A percentile compares a stretch with the other conserved stretches of the same genome.
Evolutionary conservation across 1,140 invertebrate species (phyloP).

Genomic region (Scaptodrosophila lebanonensis): DNA sequence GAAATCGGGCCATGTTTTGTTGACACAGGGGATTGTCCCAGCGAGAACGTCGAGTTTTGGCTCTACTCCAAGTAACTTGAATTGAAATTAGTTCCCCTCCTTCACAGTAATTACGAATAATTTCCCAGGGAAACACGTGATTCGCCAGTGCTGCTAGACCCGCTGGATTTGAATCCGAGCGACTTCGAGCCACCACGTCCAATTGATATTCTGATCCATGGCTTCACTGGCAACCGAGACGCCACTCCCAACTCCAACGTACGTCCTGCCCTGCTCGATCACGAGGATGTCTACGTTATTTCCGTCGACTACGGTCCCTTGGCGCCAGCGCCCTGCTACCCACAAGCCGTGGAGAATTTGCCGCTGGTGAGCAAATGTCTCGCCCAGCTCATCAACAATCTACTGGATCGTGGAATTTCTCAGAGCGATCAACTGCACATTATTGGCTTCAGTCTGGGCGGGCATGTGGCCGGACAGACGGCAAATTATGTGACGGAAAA

Average conservation of each 20-base stretch:
- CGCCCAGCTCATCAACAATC: conserved; percentile 80
- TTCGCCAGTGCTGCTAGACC: conserved; percentile 74
- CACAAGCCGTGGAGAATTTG: conserved; percentile 78
- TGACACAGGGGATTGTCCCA: conserved; percentile 77
- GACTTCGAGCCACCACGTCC: conserved; percentile 77
- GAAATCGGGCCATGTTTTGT: conserved; percentile 55
- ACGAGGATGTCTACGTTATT: conserved; percentile 79
- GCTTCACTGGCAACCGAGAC: conserved; percentile 80
- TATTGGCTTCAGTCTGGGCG: conserved; percentile 93
- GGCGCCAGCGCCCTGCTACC: conserved; percentile 79
- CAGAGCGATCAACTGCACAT: conserved; percentile 83
- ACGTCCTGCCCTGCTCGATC: conserved; percentile 78
- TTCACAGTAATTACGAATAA: too few relatives aligned
- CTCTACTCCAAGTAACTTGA: conserved; percentile 79
- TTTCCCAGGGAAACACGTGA: conserved; percentile 72
- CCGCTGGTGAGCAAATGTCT: conserved; percentile 79
- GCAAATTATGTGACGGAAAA: conserved; percentile 80
- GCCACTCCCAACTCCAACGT: conserved; percentile 79
- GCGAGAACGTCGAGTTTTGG: conserved; percentile 81
- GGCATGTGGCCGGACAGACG: conserved; percentile 88
- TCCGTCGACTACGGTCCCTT: conserved; percentile 80
- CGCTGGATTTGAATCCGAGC: conserved; percentile 62
- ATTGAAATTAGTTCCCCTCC: too few relatives aligned
- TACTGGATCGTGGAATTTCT: conserved; percentile 79
- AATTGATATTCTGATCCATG: conserved; percentile 82